phyloP scores from a whole-genome alignment of 2,113 vertebrate genomes.

The Pseudonaja textilis region DNA sequence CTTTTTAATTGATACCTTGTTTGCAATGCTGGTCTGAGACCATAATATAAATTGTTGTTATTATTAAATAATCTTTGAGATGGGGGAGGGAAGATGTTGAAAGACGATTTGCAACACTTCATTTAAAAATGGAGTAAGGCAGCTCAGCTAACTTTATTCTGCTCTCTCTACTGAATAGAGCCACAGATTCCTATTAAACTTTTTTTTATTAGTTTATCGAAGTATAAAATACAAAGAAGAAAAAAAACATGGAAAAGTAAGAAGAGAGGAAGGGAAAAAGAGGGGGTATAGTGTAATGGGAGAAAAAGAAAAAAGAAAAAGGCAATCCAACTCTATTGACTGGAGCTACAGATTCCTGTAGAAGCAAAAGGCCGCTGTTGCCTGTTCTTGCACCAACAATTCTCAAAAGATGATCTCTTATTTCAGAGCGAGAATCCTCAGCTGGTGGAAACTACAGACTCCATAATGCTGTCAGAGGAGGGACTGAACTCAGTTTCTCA shows the following conservation, averaged over 20 bases:
- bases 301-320: too few species aligned
- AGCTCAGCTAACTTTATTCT: background rate
- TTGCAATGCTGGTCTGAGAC: too few species aligned
- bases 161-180: background rate
- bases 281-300: too few species aligned
- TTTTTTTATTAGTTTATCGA: too few species aligned
- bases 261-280: too few species aligned
- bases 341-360: background rate
- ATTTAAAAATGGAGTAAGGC: background rate
- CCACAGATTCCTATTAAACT: background rate
- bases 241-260: too few species aligned
- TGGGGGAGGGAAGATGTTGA: background rate
- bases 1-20: too few species aligned
- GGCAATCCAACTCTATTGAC: too few species aligned
- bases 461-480: slow-evolving; percentile 54
- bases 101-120: background rate
- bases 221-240: too few species aligned
- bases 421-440: slow-evolving; percentile 67
- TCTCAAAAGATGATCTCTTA: background rate
- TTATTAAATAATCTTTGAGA: background rate
- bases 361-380: background rate
- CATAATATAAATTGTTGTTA: background rate
- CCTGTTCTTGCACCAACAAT: background rate
- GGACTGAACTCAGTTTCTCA: slow-evolving; percentile 66
- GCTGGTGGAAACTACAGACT: slow-evolving; percentile 58